Evolutionary conservation across 2,797 vertebrate genomes (phyloP).

Genomic region (Arrhamphus sclerolepis): DNA sequence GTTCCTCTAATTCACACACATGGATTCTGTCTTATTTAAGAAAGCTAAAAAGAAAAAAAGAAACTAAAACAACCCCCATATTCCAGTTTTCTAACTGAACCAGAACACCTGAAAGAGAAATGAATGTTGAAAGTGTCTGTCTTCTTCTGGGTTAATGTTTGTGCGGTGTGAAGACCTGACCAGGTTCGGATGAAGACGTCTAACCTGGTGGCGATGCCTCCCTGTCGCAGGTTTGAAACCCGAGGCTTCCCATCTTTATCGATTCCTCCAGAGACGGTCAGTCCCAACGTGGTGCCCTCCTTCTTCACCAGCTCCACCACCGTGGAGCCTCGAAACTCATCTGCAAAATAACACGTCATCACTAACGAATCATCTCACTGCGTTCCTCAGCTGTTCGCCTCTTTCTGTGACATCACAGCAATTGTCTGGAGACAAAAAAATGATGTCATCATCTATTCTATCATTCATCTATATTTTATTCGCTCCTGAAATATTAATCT

Average conservation of each 20-base stretch:
- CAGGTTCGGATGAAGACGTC: not conserved
- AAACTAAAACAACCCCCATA: too few species aligned
- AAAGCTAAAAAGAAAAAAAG: too few species aligned
- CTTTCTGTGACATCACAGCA: not conserved
- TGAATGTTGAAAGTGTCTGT: too few species aligned
- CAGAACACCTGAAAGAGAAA: too few species aligned
- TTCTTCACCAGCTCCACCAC: slow-evolving; percentile 98
- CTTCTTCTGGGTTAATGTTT: too few species aligned
- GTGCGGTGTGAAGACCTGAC: too few species aligned
- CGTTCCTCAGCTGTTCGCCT: slow-evolving; percentile 2
- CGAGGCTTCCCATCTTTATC: slow-evolving; percentile 98
- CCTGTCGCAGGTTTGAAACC: slow-evolving; percentile 96
- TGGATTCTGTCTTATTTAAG: too few species aligned
- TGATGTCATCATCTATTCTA: slow-evolving; percentile 48
- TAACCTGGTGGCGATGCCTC: slow-evolving; percentile 96
- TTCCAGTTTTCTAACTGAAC: too few species aligned
- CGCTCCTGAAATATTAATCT: slow-evolving; percentile 57
- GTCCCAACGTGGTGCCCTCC: slow-evolving; percentile 95
- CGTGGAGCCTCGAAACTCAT: slow-evolving; percentile 96
- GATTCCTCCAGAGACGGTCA: slow-evolving; percentile 95
- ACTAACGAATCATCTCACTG: too few species aligned
- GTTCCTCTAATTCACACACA: too few species aligned
- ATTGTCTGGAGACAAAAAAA: slow-evolving; percentile 30
- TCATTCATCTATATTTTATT: slow-evolving; percentile 53
- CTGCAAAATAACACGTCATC: slow-evolving; percentile 63